These are phyloP conservation scores for Neomonachus schauinslandi DNA, from an alignment of 2,113 vertebrate species.

Conservation along the genomic window DNA sequence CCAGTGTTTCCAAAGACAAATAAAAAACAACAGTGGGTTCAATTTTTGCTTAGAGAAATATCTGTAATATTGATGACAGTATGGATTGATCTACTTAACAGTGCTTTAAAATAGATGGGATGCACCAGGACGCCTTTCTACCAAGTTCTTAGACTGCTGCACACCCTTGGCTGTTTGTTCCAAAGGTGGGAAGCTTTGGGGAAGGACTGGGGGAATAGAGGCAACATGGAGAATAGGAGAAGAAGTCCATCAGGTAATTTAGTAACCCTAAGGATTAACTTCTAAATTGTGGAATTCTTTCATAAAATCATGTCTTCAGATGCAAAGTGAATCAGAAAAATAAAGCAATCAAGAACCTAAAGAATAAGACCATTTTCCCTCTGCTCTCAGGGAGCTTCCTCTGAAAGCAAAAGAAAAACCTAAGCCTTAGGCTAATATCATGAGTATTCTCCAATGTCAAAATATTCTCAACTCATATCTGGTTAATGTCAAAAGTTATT, in stretches of 20 bases:
- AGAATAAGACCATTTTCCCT: background rate
- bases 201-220: background rate
- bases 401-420: background rate
- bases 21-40: background rate
- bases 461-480: constrained; percentile 12
- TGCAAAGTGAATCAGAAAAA: background rate
- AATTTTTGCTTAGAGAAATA: background rate
- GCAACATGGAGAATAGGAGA: background rate
- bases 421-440: background rate
- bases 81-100: background rate
- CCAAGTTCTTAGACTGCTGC: background rate
- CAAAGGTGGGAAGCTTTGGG: background rate
- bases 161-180: background rate
- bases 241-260: background rate
- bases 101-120: background rate
- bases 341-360: background rate
- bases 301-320: background rate
- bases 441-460: constrained; percentile 12
- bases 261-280: background rate
- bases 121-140: fast-evolving
- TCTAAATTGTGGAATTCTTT: background rate
- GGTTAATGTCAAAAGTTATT: background rate
- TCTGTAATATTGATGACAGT: background rate
- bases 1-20: background rate
- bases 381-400: background rate